Conservation (phyloP, 2,888 invertebrate genomes). For the Nephrotoma flavescens region DNA sequence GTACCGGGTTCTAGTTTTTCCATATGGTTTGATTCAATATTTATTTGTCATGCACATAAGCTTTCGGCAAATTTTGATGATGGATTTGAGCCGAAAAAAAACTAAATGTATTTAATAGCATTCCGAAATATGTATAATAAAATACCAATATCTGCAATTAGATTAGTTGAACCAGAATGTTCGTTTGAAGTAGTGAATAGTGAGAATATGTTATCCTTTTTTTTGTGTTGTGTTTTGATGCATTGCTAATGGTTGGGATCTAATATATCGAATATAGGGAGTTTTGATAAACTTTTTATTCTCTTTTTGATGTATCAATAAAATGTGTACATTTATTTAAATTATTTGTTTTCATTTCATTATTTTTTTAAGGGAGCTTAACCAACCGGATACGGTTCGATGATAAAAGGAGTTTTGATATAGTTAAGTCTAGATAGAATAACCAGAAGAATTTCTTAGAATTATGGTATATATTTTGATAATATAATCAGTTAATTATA, state of each 20-base stretch:
- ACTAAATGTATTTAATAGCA: background rate
- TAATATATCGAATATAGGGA: background rate
- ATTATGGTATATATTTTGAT: background rate
- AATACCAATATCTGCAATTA: background rate
- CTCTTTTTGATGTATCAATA: background rate
- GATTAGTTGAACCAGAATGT: background rate
- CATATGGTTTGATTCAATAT: background rate
- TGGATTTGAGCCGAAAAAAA: background rate
- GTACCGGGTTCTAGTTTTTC: background rate
- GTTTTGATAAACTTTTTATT: background rate
- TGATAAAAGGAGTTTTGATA: background rate
- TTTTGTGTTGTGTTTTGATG: background rate
- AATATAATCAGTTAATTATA: background rate
- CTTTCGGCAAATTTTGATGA: background rate
- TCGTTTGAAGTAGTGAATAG: background rate
- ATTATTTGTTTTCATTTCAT: background rate
- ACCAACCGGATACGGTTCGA: background rate
- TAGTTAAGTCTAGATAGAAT: background rate
- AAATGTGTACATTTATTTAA: background rate
- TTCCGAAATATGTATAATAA: background rate
- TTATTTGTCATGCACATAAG: background rate
- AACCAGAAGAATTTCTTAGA: background rate
- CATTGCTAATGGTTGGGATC: background rate
- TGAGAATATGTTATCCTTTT: background rate
- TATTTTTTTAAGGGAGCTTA: background rate